A percentile compares a stretch with the other conserved stretches of the same genome.
Conservation (phyloP, 2,888 invertebrate species). For the Octodonta nipae region DNA sequence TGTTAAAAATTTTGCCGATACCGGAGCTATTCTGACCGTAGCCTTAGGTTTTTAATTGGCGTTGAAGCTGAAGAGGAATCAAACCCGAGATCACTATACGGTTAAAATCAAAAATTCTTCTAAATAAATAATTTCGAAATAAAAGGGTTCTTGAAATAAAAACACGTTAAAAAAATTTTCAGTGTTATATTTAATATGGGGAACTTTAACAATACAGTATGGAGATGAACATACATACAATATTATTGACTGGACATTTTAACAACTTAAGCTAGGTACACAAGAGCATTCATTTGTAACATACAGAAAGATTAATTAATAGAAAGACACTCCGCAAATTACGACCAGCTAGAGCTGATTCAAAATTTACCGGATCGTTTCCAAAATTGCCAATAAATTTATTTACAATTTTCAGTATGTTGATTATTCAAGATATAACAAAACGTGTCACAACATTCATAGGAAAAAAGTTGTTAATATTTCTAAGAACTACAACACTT, state of each 20-base stretch:
- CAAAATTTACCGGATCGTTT: background rate
- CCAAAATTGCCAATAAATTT: background rate
- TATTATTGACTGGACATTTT: constrained; percentile 37
- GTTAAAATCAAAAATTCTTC: no score
- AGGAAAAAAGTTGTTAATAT: constrained; percentile 10
- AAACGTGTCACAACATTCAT: constrained; percentile 14
- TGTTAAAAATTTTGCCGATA: no score
- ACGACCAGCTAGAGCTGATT: no score
- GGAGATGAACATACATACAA: constrained; percentile 37
- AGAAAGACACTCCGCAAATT: no score
- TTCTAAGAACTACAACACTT: constrained; percentile 7
- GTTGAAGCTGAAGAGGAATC: no score
- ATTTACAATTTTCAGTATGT: background rate
- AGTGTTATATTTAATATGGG: constrained; percentile 30
- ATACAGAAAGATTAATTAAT: no score
- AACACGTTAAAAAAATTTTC: constrained; percentile 10
- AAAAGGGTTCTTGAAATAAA: no score
- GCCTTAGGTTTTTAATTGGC: no score
- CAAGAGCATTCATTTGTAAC: constrained; percentile 27
- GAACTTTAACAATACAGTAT: constrained; percentile 37
- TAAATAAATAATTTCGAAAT: no score
- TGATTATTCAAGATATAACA: constrained; percentile 3
- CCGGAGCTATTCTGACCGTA: no score
- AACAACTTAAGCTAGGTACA: constrained; percentile 26
- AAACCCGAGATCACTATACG: no score